A percentile compares a stretch with the other conserved stretches of the same genome.
Evolutionary conservation across 2,888 invertebrate species (phyloP).

Genomic region (Carcina quercana): DNA sequence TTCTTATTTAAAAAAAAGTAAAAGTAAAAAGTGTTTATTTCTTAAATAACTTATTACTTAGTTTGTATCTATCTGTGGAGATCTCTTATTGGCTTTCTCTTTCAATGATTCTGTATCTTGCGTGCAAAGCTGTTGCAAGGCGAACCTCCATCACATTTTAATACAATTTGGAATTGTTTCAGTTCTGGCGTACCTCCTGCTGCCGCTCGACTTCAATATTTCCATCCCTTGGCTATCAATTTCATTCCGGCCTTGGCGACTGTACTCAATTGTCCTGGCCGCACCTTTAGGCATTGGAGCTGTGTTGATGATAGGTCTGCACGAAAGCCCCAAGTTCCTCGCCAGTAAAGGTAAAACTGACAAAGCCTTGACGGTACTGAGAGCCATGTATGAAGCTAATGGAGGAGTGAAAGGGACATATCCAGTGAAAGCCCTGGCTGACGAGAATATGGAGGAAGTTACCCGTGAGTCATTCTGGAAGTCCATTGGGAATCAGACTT

Average conservation of each 20-base stretch:
- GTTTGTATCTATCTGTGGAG: too few relatives aligned
- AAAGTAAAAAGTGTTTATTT: too few relatives aligned
- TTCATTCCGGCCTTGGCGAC: slow-evolving; percentile 79
- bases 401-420: slow-evolving; percentile 31
- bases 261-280: slow-evolving; percentile 69
- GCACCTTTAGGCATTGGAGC: slow-evolving; percentile 61
- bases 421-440: too few relatives aligned
- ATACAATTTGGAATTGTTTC: too few relatives aligned
- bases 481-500: slow-evolving; percentile 61
- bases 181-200: slow-evolving; percentile 78
- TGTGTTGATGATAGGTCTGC: slow-evolving; percentile 65
- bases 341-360: slow-evolving; percentile 72
- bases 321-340: slow-evolving; percentile 85
- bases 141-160: too few relatives aligned
- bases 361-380: slow-evolving; percentile 63
- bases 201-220: slow-evolving; percentile 66
- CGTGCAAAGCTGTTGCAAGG: too few relatives aligned
- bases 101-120: too few relatives aligned
- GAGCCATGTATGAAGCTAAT: slow-evolving; percentile 32
- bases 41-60: too few relatives aligned
- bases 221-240: slow-evolving; percentile 51
- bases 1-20: too few relatives aligned
- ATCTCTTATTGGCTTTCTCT: too few relatives aligned
- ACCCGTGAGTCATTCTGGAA: slow-evolving; percentile 28
- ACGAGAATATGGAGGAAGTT: too few relatives aligned